Conservation (phyloP, 2,113 vertebrate genomes). For the Tor tambroides region DNA sequence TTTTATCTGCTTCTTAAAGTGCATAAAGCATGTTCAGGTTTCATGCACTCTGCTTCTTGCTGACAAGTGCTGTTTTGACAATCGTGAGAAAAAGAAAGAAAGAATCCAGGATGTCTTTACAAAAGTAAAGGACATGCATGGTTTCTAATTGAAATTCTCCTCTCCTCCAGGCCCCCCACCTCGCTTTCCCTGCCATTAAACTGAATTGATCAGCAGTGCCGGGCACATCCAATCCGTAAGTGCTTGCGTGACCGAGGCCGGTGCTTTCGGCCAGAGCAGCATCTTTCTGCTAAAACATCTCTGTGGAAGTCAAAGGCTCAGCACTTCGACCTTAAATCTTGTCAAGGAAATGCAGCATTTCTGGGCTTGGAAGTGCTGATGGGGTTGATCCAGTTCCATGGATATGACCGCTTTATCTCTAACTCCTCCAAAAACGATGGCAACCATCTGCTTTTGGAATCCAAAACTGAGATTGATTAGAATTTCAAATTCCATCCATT, state of each 20-base stretch:
- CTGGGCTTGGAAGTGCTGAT: conserved; percentile 37
- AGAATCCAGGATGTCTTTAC: neutral
- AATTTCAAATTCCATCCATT: conserved; percentile 1
- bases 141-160: neutral
- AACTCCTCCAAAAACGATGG: neutral
- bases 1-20: neutral
- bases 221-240: conserved; percentile 39
- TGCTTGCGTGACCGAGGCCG: conserved; percentile 23
- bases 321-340: conserved; percentile 45
- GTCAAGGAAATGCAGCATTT: conserved; percentile 43
- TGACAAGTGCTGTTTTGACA: neutral
- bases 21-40: neutral
- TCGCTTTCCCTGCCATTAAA: conserved; percentile 22
- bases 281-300: conserved; percentile 45
- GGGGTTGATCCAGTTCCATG: neutral
- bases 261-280: conserved; percentile 29
- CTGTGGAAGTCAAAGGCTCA: conserved; percentile 30
- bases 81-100: neutral
- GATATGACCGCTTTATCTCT: neutral
- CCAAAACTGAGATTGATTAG: neutral
- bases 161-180: neutral
- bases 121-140: neutral
- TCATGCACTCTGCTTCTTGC: neutral
- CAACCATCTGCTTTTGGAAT: conserved; percentile 3
- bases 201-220: conserved; percentile 32